Evolutionary conservation across 2,797 vertebrate species (phyloP).

Genomic region (Tinamus major): DNA sequence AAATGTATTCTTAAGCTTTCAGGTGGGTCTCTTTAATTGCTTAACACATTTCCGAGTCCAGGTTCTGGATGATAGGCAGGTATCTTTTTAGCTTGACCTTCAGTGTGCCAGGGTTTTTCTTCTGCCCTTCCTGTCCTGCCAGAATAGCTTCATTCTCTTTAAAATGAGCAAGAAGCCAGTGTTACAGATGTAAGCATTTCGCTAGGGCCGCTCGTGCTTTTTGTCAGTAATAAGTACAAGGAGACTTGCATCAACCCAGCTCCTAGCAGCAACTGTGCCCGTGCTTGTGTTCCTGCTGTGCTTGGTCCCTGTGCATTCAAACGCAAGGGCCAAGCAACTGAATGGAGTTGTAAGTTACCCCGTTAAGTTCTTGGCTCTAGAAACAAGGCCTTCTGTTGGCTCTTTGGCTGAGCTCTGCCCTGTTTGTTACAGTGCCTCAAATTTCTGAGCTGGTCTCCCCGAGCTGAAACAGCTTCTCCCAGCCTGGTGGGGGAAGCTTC

Average conservation of each 20-base stretch:
- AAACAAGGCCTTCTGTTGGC: not conserved
- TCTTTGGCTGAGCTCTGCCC: not conserved
- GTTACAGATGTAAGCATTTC: not conserved
- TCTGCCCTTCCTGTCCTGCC: not conserved
- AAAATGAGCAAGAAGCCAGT: not conserved
- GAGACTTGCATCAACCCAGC: too few relatives aligned
- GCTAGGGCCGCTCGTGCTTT: not conserved
- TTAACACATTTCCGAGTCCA: not conserved
- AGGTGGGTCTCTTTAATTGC: not conserved
- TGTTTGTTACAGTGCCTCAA: rapidly evolving
- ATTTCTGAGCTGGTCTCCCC: not conserved
- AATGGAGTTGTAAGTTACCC: not conserved
- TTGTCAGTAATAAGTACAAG: not conserved
- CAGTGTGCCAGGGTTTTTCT: not conserved
- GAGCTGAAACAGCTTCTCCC: not conserved
- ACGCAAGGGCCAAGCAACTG: not conserved
- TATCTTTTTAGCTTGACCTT: not conserved
- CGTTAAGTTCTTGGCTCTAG: not conserved
- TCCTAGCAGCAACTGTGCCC: too few relatives aligned
- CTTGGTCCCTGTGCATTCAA: not conserved
- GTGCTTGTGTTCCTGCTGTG: not conserved
- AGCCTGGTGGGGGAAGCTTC: not conserved
- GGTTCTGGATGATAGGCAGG: not conserved
- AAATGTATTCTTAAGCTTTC: not conserved
- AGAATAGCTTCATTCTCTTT: not conserved